Evolutionary conservation across 1,140 invertebrate genomes (phyloP).

Genomic region (Pantala flavescens): DNA sequence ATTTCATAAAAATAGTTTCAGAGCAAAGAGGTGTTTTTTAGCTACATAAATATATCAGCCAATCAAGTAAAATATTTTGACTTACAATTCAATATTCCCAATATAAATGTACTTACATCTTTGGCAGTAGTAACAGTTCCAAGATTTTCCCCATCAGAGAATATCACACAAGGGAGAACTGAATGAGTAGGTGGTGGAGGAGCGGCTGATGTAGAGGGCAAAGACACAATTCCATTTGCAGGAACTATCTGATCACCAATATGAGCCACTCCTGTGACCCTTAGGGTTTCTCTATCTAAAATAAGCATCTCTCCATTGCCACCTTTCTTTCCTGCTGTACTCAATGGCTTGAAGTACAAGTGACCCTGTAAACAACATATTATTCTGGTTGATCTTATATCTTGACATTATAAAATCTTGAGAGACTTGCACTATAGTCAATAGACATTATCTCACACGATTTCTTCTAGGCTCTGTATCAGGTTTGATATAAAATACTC

Average conservation of each 20-base stretch:
- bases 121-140: slow-evolving; percentile 67
- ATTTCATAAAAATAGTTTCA: too few species aligned
- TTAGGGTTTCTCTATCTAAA: slow-evolving; percentile 37
- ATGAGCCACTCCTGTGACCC: slow-evolving; percentile 36
- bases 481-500: too few species aligned
- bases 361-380: slow-evolving; percentile 37
- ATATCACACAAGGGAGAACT: slow-evolving; percentile 57
- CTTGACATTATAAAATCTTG: too few species aligned
- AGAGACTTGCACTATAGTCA: too few species aligned
- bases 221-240: neutral
- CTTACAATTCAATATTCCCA: too few species aligned
- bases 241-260: slow-evolving; percentile 43
- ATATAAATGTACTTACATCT: slow-evolving; percentile 51
- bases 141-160: slow-evolving; percentile 74
- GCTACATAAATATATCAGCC: too few species aligned
- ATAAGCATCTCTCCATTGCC: slow-evolving; percentile 30
- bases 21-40: too few species aligned
- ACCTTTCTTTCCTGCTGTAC: slow-evolving; percentile 27
- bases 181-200: neutral
- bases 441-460: too few species aligned
- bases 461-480: too few species aligned
- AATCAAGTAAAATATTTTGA: too few species aligned
- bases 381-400: slow-evolving; percentile 15
- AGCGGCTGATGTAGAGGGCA: neutral
- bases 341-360: slow-evolving; percentile 39